Evolutionary conservation across 2,888 invertebrate genomes (phyloP).

Genomic region (Ellobium chinense): DNA sequence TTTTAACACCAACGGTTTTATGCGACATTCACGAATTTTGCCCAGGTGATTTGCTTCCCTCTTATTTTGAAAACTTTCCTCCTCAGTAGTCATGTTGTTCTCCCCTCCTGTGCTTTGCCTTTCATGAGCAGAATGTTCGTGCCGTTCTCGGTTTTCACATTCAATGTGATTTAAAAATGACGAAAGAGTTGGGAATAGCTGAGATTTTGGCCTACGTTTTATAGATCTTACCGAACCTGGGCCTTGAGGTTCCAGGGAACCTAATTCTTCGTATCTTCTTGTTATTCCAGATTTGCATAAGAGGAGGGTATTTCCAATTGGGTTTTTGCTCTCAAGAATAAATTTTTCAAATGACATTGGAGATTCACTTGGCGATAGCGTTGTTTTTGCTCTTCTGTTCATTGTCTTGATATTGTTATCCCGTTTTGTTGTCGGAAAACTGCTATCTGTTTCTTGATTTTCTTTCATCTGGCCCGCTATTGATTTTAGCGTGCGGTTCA

Average conservation of each 20-base stretch:
- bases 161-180: conserved; percentile 34
- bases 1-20: no score
- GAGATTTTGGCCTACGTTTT: neutral
- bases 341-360: neutral
- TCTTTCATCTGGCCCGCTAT: neutral
- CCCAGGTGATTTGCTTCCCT: no score
- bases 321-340: conserved; percentile 1
- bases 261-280: neutral
- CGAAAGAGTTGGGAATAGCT: neutral
- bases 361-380: neutral
- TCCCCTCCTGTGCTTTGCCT: no score
- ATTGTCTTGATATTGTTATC: neutral
- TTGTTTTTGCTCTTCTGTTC: neutral
- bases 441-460: no score
- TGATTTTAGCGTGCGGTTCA: neutral
- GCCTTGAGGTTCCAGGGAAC: neutral
- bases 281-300: conserved; percentile 9
- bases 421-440: neutral
- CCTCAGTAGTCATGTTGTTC: no score
- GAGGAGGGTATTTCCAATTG: neutral
- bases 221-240: neutral
- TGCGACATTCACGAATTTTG: no score
- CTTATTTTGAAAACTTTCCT: no score
- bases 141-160: neutral
- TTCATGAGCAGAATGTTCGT: neutral